These are phyloP conservation scores for Ephydatia muelleri DNA, from an alignment of 37 sponge, comb jelly and placozoan genomes.

Conservation along the genomic window DNA sequence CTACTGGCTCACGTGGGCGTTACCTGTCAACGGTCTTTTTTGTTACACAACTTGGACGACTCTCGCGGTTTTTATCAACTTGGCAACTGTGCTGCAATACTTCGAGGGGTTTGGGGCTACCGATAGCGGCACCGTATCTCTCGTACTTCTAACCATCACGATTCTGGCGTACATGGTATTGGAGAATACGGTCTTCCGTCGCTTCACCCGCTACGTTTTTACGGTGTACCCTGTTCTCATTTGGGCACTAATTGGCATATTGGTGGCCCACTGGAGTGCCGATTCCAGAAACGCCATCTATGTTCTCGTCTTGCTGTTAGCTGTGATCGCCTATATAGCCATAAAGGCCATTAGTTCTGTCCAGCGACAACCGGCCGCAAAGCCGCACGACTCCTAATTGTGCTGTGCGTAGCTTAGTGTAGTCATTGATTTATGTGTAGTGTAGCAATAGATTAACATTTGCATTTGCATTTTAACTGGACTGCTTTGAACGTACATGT, in stretches of 20 bases:
- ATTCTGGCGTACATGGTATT: slow-evolving; percentile 3
- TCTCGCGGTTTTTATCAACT: slow-evolving; percentile 16
- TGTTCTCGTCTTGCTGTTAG: not conserved
- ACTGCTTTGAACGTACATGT: too few species aligned
- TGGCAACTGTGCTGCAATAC: slow-evolving; percentile 20
- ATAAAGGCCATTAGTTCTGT: not conserved
- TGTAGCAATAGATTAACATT: too few species aligned
- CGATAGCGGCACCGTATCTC: not conserved
- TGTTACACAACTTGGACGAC: slow-evolving; percentile 28
- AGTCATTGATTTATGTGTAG: too few species aligned
- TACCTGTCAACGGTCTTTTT: slow-evolving; percentile 13
- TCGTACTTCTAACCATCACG: not conserved
- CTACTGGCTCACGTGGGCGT: slow-evolving; percentile 3
- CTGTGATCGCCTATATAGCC: not conserved
- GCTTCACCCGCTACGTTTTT: not conserved
- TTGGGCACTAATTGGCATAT: slow-evolving; percentile 24
- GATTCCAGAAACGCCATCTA: not conserved
- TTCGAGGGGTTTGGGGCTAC: not conserved
- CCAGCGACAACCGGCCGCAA: not conserved
- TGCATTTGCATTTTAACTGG: too few species aligned
- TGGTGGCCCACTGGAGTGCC: slow-evolving; percentile 7
- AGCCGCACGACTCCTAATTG: not conserved
- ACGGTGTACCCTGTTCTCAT: slow-evolving; percentile 28
- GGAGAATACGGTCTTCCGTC: slow-evolving; percentile 23
- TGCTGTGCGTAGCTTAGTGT: too few species aligned